A percentile compares a stretch with the other conserved stretches of the same genome.
These are phyloP conservation scores for Cricetomys ansorgei DNA, from an alignment of 2,113 vertebrate species.

Conservation along the genomic window DNA sequence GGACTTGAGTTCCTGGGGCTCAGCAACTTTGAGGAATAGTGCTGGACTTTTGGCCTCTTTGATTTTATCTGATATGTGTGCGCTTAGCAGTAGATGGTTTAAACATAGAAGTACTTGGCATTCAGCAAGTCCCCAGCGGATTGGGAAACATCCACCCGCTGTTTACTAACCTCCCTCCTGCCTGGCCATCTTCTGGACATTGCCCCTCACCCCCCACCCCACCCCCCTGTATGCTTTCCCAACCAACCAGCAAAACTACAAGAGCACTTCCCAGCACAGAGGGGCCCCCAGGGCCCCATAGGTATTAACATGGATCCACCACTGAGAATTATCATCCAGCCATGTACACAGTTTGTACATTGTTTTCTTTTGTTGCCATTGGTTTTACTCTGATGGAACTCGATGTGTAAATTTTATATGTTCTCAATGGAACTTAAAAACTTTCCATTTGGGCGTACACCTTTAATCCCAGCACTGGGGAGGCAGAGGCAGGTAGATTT, in stretches of 20 bases:
- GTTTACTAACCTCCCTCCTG: fast-evolving
- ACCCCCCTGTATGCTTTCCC: too few species aligned
- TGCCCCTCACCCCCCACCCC: too few species aligned
- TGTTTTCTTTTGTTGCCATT: neutral
- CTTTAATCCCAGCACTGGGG: too few species aligned
- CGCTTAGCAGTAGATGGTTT: constrained; percentile 8
- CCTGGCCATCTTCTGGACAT: neutral
- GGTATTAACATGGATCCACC: neutral
- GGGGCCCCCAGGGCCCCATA: too few species aligned
- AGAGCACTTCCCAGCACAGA: neutral
- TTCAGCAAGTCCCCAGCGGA: neutral
- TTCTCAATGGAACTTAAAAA: neutral
- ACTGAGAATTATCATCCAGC: neutral
- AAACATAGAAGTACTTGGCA: neutral
- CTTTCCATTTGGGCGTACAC: too few species aligned
- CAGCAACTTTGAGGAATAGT: neutral
- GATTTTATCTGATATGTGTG: neutral
- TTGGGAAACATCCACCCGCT: neutral
- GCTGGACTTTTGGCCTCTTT: neutral
- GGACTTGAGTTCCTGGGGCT: constrained; percentile 14
- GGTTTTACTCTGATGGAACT: constrained; percentile 11
- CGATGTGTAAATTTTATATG: neutral
- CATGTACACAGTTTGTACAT: too few species aligned
- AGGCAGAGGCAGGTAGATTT: too few species aligned
- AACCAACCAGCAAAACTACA: neutral